Evolutionary conservation across 1,140 invertebrate species (phyloP), one percentile per base, ranked within the genome.

Genomic region (Penaeus indicus): DNA sequence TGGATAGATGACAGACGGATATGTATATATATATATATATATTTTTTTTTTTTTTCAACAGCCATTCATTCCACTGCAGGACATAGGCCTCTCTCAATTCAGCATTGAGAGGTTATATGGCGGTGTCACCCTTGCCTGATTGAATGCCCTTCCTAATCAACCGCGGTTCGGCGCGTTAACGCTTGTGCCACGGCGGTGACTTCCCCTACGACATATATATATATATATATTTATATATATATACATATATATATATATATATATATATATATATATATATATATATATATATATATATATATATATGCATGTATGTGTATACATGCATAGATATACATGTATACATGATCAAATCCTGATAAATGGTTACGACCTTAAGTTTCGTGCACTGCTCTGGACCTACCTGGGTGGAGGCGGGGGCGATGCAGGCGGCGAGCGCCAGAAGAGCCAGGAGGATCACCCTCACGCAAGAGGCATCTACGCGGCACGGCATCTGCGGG

Each of bases 391-490:
- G 4, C 38, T 8, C 38, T 4, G 62, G 21, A 47, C 82, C 72
- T 13, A 84, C 82, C 82, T 84, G 82, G 22, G 82, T 42, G 32
- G 82, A 25, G 38, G 82, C 64, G 18, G 82, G 82, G 42, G 82
- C 69, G 63, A 84, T 25, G 38, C 62, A 67, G 27, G 82, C 82
- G 22, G 82, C 64, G 11, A 84, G 82, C 3, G 82, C 64, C 63
- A 84, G 62, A 16, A 84, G 19, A n/a, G 82, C 62, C 22, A 84
- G 42, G 27, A 84, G 82, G 63, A 84, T 64, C 22, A 63, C 82
- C 82, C 64, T 84, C 21, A 84, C 27, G 62, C 21, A 38, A 7
- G 62, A 69, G 64, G 82, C 63, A 69, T 84, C 82, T 19, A 84
- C 64, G 62, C 62, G 82, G 64, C 82, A 84, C 38, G 42, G 32